Evolutionary conservation across 1,140 invertebrate species (phyloP).

Genomic region (Heliconius himera): DNA sequence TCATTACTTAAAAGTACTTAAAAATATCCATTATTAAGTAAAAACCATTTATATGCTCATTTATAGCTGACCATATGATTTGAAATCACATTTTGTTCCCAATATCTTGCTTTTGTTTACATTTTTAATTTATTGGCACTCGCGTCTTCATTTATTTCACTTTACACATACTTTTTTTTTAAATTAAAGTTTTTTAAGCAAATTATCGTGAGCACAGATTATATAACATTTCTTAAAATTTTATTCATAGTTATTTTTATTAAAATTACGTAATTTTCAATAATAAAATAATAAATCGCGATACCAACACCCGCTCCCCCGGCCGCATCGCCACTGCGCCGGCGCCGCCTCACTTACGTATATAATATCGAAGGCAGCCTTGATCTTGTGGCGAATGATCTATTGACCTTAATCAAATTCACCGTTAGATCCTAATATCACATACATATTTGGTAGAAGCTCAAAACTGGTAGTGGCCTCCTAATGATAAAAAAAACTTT

Average conservation of each 20-base stretch:
- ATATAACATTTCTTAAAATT: too few relatives aligned
- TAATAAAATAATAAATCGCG: neutral
- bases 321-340: slow-evolving; percentile 1
- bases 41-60: neutral
- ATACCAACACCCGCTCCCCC: neutral
- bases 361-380: neutral
- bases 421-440: neutral
- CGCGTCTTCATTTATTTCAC: neutral
- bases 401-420: neutral
- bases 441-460: neutral
- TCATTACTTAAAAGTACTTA: slow-evolving; percentile 16
- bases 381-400: neutral
- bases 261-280: neutral
- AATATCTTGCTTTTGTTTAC: neutral
- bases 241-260: neutral
- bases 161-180: neutral
- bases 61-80: neutral
- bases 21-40: neutral
- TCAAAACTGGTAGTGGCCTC: too few relatives aligned
- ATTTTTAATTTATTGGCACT: neutral
- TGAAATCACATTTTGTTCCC: neutral
- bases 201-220: too few relatives aligned
- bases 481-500: neutral
- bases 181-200: neutral
- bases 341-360: slow-evolving; percentile 6